Conservation (phyloP, 2,888 invertebrate genomes). For the Coecobrya sp. region DNA sequence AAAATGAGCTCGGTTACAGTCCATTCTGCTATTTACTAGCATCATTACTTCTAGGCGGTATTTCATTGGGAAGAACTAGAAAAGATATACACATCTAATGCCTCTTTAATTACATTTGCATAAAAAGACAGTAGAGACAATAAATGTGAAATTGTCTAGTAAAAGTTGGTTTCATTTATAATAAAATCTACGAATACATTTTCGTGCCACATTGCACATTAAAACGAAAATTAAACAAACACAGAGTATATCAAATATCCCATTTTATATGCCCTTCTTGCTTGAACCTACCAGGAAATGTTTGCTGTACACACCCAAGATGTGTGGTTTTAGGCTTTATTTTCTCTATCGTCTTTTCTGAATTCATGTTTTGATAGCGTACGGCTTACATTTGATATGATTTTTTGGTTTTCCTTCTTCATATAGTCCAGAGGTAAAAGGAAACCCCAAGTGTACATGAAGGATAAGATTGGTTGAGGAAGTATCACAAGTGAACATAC, state of each 20-base stretch:
- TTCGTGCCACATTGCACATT: constrained; percentile 14
- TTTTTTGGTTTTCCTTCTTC: not conserved
- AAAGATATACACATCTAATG: constrained; percentile 63
- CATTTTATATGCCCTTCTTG: not conserved
- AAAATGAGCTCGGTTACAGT: constrained; percentile 22
- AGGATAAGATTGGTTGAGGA: too few species aligned
- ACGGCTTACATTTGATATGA: too few species aligned
- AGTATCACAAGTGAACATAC: not conserved
- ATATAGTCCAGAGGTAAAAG: not conserved
- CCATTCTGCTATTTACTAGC: not conserved
- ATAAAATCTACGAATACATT: constrained; percentile 6
- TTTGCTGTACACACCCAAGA: not conserved
- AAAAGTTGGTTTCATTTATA: not conserved
- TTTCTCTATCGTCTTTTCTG: too few species aligned
- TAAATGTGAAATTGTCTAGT: constrained; percentile 14
- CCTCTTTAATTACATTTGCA: constrained; percentile 78
- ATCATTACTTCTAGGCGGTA: not conserved
- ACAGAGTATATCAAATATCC: not conserved
- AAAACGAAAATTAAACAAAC: not conserved
- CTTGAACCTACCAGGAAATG: not conserved
- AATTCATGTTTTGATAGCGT: too few species aligned
- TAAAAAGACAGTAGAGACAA: constrained; percentile 54
- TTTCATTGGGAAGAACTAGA: constrained; percentile 67
- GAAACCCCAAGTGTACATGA: not conserved
- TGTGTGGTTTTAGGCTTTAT: not conserved